Evolutionary conservation across 2,113 vertebrate species (phyloP).

Genomic region (Python bivittatus): DNA sequence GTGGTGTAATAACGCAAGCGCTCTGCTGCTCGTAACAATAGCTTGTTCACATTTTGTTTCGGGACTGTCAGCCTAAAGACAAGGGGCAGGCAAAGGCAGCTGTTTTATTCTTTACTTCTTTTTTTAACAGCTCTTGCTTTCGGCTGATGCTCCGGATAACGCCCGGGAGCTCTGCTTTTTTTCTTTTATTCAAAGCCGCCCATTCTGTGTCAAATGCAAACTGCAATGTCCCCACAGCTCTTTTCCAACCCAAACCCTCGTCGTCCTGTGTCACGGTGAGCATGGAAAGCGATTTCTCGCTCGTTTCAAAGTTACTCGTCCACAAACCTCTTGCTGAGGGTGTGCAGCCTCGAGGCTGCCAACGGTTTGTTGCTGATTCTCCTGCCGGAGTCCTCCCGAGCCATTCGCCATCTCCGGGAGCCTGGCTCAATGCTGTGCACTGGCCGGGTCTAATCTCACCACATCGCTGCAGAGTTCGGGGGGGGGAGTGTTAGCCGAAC

Average conservation of each 20-base stretch:
- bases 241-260: not conserved
- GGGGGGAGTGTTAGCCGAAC: not conserved
- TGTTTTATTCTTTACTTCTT: not conserved
- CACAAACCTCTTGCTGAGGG: not conserved
- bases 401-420: not conserved
- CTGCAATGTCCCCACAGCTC: not conserved
- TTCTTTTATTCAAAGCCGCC: not conserved
- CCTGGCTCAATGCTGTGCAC: not conserved
- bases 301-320: not conserved
- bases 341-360: not conserved
- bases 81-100: conserved; percentile 7
- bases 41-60: conserved; percentile 3
- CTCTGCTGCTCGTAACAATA: conserved; percentile 3
- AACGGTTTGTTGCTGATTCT: not conserved
- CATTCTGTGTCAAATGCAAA: not conserved
- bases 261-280: not conserved
- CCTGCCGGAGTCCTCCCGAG: not conserved
- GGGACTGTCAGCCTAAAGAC: not conserved
- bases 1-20: not conserved
- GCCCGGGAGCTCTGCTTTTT: conserved; percentile 7
- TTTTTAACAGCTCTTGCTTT: not conserved
- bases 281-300: not conserved
- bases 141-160: not conserved
- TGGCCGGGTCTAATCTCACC: not conserved
- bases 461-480: not conserved